phyloP scores from a whole-genome alignment of 2,797 vertebrate species.

The Labeo calbasu region DNA sequence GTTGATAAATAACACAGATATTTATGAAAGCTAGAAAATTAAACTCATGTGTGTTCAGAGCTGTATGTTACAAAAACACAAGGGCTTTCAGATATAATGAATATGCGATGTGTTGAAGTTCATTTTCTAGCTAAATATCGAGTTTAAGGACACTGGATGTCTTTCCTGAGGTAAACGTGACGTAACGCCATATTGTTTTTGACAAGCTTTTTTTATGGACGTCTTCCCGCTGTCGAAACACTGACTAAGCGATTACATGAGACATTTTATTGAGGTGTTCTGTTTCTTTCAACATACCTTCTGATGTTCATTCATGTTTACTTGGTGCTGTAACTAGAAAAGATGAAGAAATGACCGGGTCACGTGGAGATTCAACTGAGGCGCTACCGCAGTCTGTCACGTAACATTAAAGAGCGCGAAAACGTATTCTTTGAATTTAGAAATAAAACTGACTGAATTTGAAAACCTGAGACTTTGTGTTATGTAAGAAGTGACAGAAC shows the following conservation, averaged over 20 bases:
- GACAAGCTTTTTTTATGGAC: background rate
- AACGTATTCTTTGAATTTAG: background rate
- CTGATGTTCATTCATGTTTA: background rate
- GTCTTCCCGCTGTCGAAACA: background rate
- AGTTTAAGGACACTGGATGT: background rate
- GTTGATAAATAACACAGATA: background rate
- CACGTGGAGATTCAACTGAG: background rate
- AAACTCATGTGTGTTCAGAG: background rate
- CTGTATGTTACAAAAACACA: background rate
- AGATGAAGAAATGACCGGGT: background rate
- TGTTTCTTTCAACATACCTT: background rate
- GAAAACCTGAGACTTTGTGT: no score
- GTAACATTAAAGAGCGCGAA: background rate
- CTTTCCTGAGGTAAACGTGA: no score
- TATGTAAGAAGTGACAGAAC: no score
- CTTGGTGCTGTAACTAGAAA: background rate
- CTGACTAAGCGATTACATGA: background rate
- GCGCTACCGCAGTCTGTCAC: no score
- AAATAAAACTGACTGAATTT: background rate
- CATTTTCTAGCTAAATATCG: background rate
- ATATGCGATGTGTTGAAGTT: background rate
- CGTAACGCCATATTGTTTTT: background rate
- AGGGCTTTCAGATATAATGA: background rate
- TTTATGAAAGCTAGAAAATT: background rate
- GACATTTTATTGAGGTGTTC: background rate